These are phyloP conservation scores for Zygothrica quintamaculata DNA, from an alignment of 2,888 invertebrate species.

Conservation along the genomic window DNA sequence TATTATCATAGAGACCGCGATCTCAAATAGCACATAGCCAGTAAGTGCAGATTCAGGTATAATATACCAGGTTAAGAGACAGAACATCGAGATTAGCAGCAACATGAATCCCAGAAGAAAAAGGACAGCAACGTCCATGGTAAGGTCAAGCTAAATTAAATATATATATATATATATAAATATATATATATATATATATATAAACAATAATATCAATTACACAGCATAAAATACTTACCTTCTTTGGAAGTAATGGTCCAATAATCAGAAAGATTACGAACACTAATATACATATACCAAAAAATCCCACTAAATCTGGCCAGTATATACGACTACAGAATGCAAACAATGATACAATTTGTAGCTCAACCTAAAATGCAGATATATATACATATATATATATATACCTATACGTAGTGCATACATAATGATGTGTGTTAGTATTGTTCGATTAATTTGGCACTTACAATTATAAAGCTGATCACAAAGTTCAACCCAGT, in stretches of 20 bases:
- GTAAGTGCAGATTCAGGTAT: background rate
- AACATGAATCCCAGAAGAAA: slow-evolving; percentile 56
- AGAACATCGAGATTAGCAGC: slow-evolving; percentile 35
- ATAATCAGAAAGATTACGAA: slow-evolving; percentile 33
- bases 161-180: background rate
- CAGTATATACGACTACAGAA: slow-evolving; percentile 20
- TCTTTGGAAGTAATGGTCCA: slow-evolving; percentile 37
- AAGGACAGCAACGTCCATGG: slow-evolving; percentile 58
- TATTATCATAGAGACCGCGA: slow-evolving; percentile 28
- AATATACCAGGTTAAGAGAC: slow-evolving; percentile 19
- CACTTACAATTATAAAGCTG: slow-evolving; percentile 52
- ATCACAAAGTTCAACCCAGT: slow-evolving; percentile 17
- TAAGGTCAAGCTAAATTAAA: slow-evolving; percentile 48
- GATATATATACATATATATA: no score
- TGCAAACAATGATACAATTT: slow-evolving; percentile 50
- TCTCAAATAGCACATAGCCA: slow-evolving; percentile 32
- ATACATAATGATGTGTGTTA: background rate
- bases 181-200: background rate
- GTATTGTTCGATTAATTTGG: background rate
- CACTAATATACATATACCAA: slow-evolving; percentile 5
- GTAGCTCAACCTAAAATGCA: slow-evolving; percentile 51
- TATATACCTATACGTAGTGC: no score
- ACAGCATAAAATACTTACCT: slow-evolving; percentile 19
- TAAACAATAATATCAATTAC: background rate
- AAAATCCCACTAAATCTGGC: slow-evolving; percentile 44